Base-by-base conservation (phyloP, 2,797 vertebrate genomes). In the Chelidonichthys spinosus region DNA sequence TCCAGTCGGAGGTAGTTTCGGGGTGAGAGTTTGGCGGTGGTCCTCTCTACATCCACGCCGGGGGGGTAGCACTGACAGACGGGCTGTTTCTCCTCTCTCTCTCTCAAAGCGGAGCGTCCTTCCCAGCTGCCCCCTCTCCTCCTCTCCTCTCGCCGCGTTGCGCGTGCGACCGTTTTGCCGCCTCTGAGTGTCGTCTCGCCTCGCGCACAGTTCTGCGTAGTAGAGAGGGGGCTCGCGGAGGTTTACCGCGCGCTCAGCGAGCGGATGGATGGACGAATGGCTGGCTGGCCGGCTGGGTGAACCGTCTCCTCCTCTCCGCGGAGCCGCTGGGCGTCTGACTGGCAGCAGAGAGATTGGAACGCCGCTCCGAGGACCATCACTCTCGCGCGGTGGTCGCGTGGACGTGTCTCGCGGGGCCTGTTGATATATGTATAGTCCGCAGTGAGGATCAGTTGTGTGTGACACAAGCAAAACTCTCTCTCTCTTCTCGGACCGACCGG, bases 11-110 rank as follows among this genome's bases (percentile, higher is more conserved):
- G 25, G 25, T 25, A 1, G 1, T 25, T 25, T 25, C 25, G 25
- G 25, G 25, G 25, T 25, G 25, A 32, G 50, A 49, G 17, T 46
- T 18, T 69, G 11, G 62, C 72, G 85, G 84, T 74, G 88, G 71
- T 58, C 90, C 74, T 75, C 69, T 65, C 84, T 72, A 82, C 94
- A 94, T 93, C 92, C 94, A 95, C 92, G 82, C 92, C 91, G 93
- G 78, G 86, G 84, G 71, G 76, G 73, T 46, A 73, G 69, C 76
- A 46, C 72, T 64, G 84, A 77, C 81, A 84, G 74, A 86, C 78
- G 43, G 66, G 81, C 81, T 82, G 47, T 39, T 55, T 37, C 53
- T 50, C 63, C 53, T 11, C 59, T 60, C 6, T 49, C 4, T 40
- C 40, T 49, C 42, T 55, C 46, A 43, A 5, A 62, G 32, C 63